Base-by-base conservation (phyloP, 2,888 invertebrate genomes). In the Carpatolechia fugitivella region DNA sequence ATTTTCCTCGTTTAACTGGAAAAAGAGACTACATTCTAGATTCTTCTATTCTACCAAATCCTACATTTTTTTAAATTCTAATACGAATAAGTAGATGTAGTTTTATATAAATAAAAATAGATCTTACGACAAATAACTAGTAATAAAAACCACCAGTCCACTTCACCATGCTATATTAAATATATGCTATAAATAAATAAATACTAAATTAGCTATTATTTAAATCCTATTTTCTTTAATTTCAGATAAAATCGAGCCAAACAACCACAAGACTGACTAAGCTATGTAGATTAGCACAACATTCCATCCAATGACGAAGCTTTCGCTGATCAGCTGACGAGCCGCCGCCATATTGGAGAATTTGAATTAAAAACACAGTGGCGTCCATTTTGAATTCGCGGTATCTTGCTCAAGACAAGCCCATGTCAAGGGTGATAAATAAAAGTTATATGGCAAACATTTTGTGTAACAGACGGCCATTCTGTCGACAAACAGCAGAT, bases 241-340 rank as follows among this genome's bases (percentile, higher is more conserved):
- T 74, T 1, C 74, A 75, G 75, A 64, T 59, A 55, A 57, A 65
- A 52, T 66, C 62, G 66, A 64, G 67, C 73, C 72, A 74, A 78
- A 74, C 24, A 4, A 63, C 49, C 66, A 48, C 20, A 78, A 78
- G 78, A 78, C 78, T 78, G 77, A 78, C 52, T 55, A 56, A 61
- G 62, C 63, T 72, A 74, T 71, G 71, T 70, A 71, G 68, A 48
- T 38, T 44, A 29, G 20, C 20, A 44, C 44, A 29, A 44, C 44
- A 44, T 44, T 44, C 44, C 44, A 44, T 13, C 44, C 13, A 13
- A 44, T 29, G 29, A 44, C 44, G 44, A 38, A 38, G 38, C 38
- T 38, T 5, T 24, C 13, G 44, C 41, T 24, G 24, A 41, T 31
- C 20, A 38, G 31, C 50, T 50, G 40, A 54, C 40, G 31, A 16